Evolutionary conservation across 2,888 invertebrate species (phyloP).

Genomic region (Ochropacha duplaris): DNA sequence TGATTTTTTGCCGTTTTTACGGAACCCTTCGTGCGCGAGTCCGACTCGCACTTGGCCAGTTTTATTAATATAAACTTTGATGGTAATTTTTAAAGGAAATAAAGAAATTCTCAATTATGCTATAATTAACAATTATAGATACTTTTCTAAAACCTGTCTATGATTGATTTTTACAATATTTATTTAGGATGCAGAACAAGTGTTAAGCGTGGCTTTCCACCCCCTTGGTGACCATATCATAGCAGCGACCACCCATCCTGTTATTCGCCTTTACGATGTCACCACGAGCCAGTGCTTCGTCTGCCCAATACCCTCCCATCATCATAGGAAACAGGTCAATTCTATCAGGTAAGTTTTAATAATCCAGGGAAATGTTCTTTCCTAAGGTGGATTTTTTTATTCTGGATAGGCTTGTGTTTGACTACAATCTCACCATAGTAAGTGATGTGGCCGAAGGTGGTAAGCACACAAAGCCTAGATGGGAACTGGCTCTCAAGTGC

Average conservation of each 20-base stretch:
- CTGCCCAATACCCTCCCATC: slow-evolving; percentile 93
- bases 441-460: too few relatives aligned
- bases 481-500: too few relatives aligned
- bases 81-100: too few relatives aligned
- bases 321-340: slow-evolving; percentile 90
- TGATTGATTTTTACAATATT: not conserved
- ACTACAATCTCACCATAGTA: too few relatives aligned
- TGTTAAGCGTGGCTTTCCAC: slow-evolving; percentile 96
- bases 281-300: slow-evolving; percentile 98
- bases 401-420: not conserved
- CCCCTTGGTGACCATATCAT: slow-evolving; percentile 97
- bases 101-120: too few relatives aligned
- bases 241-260: slow-evolving; percentile 96
- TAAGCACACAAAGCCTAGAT: too few relatives aligned
- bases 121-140: too few relatives aligned
- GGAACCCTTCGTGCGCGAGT: too few relatives aligned
- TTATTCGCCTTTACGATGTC: slow-evolving; percentile 95
- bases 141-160: too few relatives aligned
- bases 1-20: too few relatives aligned
- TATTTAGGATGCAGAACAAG: slow-evolving; percentile 93
- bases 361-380: slow-evolving; percentile 5
- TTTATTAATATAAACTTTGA: too few relatives aligned
- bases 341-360: slow-evolving; percentile 85
- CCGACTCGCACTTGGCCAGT: too few relatives aligned
- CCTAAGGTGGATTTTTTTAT: not conserved